Evolutionary conservation across 2,113 vertebrate species (phyloP).

Genomic region (Neogobius melanostomus): DNA sequence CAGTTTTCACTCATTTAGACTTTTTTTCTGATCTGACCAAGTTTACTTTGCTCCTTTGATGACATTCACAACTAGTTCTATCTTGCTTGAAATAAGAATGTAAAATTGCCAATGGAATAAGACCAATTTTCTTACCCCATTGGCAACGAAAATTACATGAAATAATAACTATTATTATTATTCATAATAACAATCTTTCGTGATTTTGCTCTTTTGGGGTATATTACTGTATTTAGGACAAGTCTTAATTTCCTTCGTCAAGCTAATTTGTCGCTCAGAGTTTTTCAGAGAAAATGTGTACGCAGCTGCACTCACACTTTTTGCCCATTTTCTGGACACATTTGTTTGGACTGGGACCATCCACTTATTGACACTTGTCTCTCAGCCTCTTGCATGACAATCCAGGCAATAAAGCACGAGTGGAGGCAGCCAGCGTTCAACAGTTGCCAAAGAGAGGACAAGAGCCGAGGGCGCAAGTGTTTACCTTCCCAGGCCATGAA

Average conservation of each 20-base stretch:
- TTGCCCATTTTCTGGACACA: constrained; percentile 52
- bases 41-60: too few species aligned
- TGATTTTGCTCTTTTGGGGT: too few species aligned
- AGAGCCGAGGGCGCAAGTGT: constrained; percentile 69
- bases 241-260: not conserved
- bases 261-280: not conserved
- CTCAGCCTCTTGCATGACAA: constrained; percentile 72
- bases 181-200: too few species aligned
- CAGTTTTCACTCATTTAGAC: too few species aligned
- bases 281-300: constrained; percentile 57
- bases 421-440: constrained; percentile 71
- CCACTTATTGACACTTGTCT: constrained; percentile 79
- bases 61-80: too few species aligned
- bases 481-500: constrained; percentile 77
- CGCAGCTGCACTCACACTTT: constrained; percentile 71
- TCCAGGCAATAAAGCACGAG: constrained; percentile 76
- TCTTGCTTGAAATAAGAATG: too few species aligned
- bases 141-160: too few species aligned
- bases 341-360: constrained; percentile 73
- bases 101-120: too few species aligned
- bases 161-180: too few species aligned
- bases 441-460: constrained; percentile 73
- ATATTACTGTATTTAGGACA: not conserved
- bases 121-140: too few species aligned
- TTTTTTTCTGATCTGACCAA: too few species aligned